A percentile compares a stretch with the other conserved stretches of the same genome.
These are phyloP conservation scores for Furnarius figulus DNA, from an alignment of 2,113 vertebrate genomes.

Conservation along the genomic window DNA sequence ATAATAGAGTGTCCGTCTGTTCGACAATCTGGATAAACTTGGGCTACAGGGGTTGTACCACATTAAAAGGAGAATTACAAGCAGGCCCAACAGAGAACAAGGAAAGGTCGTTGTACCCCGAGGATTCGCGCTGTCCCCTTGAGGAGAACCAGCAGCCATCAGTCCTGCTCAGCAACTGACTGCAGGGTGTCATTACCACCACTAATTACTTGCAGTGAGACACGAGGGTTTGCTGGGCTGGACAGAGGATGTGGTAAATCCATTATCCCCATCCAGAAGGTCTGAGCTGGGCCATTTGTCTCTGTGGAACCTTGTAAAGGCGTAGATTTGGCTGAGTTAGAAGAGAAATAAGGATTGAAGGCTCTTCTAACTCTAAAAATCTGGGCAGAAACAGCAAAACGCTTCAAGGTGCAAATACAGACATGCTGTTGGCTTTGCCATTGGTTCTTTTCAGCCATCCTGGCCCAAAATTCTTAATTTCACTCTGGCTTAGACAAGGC, in stretches of 20 bases:
- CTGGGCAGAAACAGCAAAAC: neutral
- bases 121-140: neutral
- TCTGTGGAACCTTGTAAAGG: neutral
- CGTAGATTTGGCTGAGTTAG: neutral
- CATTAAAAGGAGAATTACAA: conserved; percentile 34
- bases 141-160: neutral
- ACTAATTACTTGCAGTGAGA: neutral
- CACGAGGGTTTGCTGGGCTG: neutral
- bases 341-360: neutral
- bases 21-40: conserved; percentile 14
- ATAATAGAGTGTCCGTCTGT: conserved; percentile 6
- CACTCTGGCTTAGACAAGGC: neutral
- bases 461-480: neutral
- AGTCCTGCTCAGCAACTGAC: neutral
- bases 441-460: neutral
- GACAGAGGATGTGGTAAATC: neutral
- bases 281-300: neutral
- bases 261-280: neutral
- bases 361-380: neutral
- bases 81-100: neutral
- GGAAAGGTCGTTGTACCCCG: neutral
- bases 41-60: neutral
- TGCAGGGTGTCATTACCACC: neutral
- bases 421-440: neutral
- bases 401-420: neutral